Percentiles rank a stretch among this genome's conserved stretches.
phyloP scores from a whole-genome alignment of 2,797 vertebrate genomes.

The Xenentodon cancila region DNA sequence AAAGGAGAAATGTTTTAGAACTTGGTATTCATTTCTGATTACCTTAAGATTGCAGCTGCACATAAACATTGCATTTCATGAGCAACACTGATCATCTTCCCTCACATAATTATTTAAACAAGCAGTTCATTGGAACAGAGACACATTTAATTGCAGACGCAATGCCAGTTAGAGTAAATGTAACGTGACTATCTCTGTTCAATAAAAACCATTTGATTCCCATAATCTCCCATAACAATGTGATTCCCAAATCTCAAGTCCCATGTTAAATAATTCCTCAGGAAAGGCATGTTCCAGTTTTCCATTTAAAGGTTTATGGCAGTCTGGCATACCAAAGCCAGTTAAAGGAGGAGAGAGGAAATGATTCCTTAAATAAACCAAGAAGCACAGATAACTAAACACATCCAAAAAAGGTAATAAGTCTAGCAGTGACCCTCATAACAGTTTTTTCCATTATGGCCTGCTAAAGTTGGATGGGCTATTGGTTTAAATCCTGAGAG shows the following conservation, averaged over 20 bases:
- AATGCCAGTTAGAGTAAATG: background rate
- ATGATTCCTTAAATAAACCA: constrained; percentile 71
- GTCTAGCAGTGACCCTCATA: constrained; percentile 45
- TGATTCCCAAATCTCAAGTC: no score
- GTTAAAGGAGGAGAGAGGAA: constrained; percentile 67
- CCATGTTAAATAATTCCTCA: constrained; percentile 18
- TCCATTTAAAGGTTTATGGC: constrained; percentile 47
- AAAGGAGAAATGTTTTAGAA: constrained; percentile 47
- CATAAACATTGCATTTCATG: constrained; percentile 13
- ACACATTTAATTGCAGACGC: background rate
- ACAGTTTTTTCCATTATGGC: constrained; percentile 49
- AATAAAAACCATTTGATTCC: background rate
- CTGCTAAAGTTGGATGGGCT: constrained; percentile 47
- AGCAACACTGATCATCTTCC: constrained; percentile 8
- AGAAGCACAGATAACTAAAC: constrained; percentile 74
- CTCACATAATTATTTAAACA: no score
- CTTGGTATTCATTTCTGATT: background rate
- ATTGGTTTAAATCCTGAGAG: constrained; percentile 20
- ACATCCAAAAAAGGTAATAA: constrained; percentile 80
- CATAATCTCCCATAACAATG: no score
- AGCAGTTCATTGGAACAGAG: background rate
- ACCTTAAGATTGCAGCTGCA: background rate
- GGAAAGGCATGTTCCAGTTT: constrained; percentile 22
- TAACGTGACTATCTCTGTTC: background rate
- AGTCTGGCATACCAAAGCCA: constrained; percentile 46